Evolutionary conservation across 2,888 invertebrate species (phyloP).

Genomic region (Schrankia costaestrigalis): DNA sequence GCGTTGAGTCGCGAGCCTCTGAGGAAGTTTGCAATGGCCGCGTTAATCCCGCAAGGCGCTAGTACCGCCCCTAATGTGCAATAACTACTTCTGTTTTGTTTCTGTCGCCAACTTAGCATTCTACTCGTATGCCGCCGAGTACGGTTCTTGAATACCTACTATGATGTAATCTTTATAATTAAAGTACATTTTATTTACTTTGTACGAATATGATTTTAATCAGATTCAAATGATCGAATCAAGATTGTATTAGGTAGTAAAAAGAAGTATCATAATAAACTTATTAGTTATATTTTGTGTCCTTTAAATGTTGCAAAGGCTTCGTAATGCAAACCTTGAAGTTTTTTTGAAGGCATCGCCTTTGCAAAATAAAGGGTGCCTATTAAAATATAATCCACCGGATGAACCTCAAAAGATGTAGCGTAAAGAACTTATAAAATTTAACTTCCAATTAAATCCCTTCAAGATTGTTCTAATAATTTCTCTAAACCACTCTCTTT

Average conservation of each 20-base stretch:
- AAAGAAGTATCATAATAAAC: too few species aligned
- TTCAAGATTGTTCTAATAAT: conserved; percentile 49
- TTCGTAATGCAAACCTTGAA: too few species aligned
- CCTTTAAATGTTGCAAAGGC: too few species aligned
- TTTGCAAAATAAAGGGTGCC: too few species aligned
- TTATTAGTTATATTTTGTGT: too few species aligned
- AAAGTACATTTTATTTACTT: too few species aligned
- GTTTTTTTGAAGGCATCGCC: too few species aligned
- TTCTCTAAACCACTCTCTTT: conserved; percentile 47
- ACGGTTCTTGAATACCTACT: neutral
- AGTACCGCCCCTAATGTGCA: conserved; percentile 43
- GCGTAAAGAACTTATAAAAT: conserved; percentile 28
- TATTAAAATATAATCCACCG: too few species aligned
- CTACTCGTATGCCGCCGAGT: conserved; percentile 8
- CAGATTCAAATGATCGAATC: too few species aligned
- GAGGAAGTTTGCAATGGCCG: conserved; percentile 58
- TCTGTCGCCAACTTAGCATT: conserved; percentile 37
- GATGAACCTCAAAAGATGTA: conserved; percentile 1
- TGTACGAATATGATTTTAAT: too few species aligned
- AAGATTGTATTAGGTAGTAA: too few species aligned
- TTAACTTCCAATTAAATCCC: conserved; percentile 38
- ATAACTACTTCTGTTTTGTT: conserved; percentile 48
- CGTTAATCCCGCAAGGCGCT: conserved; percentile 45
- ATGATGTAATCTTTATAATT: too few species aligned
- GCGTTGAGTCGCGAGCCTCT: conserved; percentile 37